These are phyloP conservation scores for Ctenochaetus hawaiiensis DNA, from an alignment of 2,797 vertebrate species.

Conservation along the genomic window DNA sequence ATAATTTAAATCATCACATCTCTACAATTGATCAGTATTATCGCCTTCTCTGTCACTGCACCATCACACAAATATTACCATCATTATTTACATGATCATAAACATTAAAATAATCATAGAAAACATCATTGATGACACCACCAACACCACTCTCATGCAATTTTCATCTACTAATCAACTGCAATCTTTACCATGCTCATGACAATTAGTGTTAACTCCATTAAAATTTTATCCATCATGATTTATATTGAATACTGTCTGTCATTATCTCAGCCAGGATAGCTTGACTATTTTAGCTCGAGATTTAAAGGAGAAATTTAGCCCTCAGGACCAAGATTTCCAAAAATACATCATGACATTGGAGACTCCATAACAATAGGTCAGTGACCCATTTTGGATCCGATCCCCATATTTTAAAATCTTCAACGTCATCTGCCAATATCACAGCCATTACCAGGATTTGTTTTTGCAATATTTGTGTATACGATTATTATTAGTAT, in stretches of 20 bases:
- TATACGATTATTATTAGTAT: not conserved
- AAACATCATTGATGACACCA: not conserved
- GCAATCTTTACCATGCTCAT: conserved; percentile 22
- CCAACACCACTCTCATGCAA: not conserved
- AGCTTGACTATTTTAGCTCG: no score
- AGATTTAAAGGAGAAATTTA: no score
- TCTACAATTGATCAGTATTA: no score
- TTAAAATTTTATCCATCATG: conserved; percentile 17
- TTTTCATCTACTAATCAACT: conserved; percentile 40
- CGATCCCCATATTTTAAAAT: not conserved
- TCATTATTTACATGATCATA: not conserved
- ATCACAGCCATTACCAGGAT: conserved; percentile 2
- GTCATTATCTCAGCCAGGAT: not conserved
- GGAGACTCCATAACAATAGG: no score
- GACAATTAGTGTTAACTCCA: conserved; percentile 39
- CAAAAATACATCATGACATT: no score
- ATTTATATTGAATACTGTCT: conserved; percentile 1
- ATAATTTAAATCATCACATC: not conserved
- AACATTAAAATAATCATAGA: not conserved
- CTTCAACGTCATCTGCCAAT: not conserved
- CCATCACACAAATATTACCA: no score
- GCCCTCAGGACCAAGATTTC: no score
- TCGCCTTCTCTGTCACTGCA: no score
- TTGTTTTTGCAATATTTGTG: not conserved
- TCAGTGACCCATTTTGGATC: no score